phyloP scores from a whole-genome alignment of 2,888 invertebrate species.

The Diadromus collaris region DNA sequence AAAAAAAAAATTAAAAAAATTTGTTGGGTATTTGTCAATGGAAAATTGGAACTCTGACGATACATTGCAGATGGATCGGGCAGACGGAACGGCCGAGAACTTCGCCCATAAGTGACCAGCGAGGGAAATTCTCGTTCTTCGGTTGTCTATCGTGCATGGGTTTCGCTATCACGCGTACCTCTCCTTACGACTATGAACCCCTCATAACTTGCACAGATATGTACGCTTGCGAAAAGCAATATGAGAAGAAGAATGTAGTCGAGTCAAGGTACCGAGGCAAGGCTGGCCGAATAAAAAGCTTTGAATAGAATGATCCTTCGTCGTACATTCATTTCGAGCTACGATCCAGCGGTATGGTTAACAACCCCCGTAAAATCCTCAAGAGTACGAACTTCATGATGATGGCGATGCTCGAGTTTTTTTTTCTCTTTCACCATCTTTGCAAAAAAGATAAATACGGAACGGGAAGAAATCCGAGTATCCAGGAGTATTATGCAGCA shows the following conservation, averaged over 20 bases:
- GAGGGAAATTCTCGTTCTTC: background rate
- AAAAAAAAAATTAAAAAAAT: conserved; percentile 23
- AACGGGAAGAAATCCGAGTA: no score
- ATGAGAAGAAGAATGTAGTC: conserved; percentile 59
- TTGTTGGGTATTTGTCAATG: conserved; percentile 25
- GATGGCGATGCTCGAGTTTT: conserved; percentile 1
- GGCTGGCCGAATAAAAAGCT: conserved; percentile 7
- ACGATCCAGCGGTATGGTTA: background rate
- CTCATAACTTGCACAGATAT: conserved; percentile 69
- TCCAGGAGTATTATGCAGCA: background rate
- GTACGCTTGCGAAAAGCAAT: conserved; percentile 66
- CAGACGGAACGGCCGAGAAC: background rate
- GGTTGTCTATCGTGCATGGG: conserved; percentile 1
- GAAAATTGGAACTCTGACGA: conserved; percentile 26
- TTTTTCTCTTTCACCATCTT: background rate
- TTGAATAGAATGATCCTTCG: conserved; percentile 12
- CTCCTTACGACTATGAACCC: conserved; percentile 60
- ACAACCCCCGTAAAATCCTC: background rate
- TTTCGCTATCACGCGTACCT: conserved; percentile 6
- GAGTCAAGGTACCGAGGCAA: conserved; percentile 42
- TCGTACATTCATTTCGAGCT: conserved; percentile 18
- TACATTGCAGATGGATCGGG: background rate
- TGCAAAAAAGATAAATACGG: background rate
- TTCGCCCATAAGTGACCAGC: background rate
- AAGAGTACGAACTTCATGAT: background rate